These are phyloP conservation scores for Orthonevra nobilis DNA, from an alignment of 2,888 invertebrate genomes.

Conservation along the genomic window DNA sequence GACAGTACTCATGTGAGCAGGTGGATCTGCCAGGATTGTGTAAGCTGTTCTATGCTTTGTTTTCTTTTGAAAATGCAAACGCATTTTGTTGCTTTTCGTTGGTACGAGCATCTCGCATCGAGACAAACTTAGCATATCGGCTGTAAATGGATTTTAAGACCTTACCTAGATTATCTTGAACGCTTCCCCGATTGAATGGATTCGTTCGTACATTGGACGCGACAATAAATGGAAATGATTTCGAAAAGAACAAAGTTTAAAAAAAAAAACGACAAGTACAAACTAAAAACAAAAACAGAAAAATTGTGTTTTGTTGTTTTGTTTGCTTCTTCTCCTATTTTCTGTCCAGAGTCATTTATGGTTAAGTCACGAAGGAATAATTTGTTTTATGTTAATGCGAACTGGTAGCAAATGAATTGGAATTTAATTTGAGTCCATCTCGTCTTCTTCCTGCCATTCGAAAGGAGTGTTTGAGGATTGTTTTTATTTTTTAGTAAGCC, in stretches of 20 bases:
- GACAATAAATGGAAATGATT: conserved; percentile 69
- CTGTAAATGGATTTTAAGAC: conserved; percentile 68
- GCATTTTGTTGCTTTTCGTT: conserved; percentile 25
- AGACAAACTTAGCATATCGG: conserved; percentile 60
- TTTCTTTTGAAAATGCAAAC: conserved; percentile 45
- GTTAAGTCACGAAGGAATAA: conserved; percentile 81
- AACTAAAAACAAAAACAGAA: conserved; percentile 22
- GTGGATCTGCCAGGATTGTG: conserved; percentile 23
- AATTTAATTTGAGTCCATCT: conserved; percentile 79
- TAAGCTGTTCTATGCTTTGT: neutral
- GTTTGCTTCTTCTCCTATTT: conserved; percentile 59
- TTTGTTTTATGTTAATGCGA: conserved; percentile 80
- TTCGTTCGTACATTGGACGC: conserved; percentile 26
- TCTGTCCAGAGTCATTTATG: conserved; percentile 78
- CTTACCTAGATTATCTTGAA: conserved; percentile 51
- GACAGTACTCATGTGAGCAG: conserved; percentile 10
- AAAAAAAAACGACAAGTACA: conserved; percentile 9
- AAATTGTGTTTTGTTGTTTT: conserved; percentile 36
- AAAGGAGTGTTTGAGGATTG: conserved; percentile 51
- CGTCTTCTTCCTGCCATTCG: conserved; percentile 51
- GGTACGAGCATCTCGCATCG: neutral
- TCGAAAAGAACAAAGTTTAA: conserved; percentile 32
- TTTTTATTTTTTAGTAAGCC: conserved; percentile 13
- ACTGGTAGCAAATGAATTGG: conserved; percentile 77
- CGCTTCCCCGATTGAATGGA: conserved; percentile 22